Conservation (phyloP, 2,113 vertebrate species). For the Xenopus laevis region DNA sequence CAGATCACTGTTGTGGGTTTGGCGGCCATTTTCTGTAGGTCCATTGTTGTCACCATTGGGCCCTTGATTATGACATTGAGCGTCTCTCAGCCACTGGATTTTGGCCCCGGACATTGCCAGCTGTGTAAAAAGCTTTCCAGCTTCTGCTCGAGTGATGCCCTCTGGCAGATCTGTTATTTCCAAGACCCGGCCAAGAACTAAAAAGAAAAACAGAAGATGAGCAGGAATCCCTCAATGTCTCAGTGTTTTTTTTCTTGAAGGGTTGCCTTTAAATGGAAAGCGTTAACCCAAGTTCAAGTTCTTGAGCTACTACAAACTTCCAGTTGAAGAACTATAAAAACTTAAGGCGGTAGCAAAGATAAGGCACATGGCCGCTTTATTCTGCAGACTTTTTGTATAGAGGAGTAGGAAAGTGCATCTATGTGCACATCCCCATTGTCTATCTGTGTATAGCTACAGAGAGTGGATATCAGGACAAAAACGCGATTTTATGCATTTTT, state of each 20-base stretch:
- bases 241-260: no score
- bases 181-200: slow-evolving; percentile 90
- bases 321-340: no score
- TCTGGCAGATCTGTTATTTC: slow-evolving; percentile 96
- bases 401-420: no score
- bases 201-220: background rate
- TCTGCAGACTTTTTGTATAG: no score
- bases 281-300: background rate
- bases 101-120: slow-evolving; percentile 93
- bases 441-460: no score
- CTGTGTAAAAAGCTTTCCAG: slow-evolving; percentile 95
- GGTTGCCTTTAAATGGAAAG: background rate
- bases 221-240: background rate
- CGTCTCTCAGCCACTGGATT: slow-evolving; percentile 97
- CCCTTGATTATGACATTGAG: slow-evolving; percentile 68
- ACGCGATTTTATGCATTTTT: no score
- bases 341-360: no score
- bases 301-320: no score
- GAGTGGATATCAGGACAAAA: no score
- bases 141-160: slow-evolving; percentile 90
- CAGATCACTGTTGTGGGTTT: slow-evolving; percentile 69
- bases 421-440: no score
- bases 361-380: no score
- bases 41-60: slow-evolving; percentile 64
- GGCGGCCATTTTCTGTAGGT: slow-evolving; percentile 68